Conservation (phyloP, 1,140 invertebrate genomes). For the Cyclargus thomasi region DNA sequence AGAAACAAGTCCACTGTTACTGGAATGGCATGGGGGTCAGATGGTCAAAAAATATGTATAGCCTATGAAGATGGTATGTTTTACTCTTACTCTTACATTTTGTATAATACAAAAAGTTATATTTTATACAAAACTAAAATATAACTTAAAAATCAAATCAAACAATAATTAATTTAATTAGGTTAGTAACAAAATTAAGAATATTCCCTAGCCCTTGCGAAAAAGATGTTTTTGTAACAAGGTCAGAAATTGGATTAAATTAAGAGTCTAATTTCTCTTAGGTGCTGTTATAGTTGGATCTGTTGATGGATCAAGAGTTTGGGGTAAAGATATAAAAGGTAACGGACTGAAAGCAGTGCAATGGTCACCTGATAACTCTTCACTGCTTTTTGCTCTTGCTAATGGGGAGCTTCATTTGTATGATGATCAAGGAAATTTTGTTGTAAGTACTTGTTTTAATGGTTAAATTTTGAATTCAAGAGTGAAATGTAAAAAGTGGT, state of each 20-base stretch:
- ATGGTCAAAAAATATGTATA: constrained; percentile 98
- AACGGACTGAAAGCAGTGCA: constrained; percentile 85
- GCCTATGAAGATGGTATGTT: constrained; percentile 95
- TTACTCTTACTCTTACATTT: too few relatives aligned
- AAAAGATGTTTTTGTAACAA: too few relatives aligned
- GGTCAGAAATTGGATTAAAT: not conserved
- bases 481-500: too few relatives aligned
- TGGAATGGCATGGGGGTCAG: constrained; percentile 96
- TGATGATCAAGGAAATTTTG: constrained; percentile 91
- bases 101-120: too few relatives aligned
- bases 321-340: constrained; percentile 97
- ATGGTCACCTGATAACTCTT: constrained; percentile 96
- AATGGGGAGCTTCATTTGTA: constrained; percentile 96
- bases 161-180: too few relatives aligned
- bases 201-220: too few relatives aligned
- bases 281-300: constrained; percentile 84
- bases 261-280: constrained; percentile 24
- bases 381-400: constrained; percentile 92
- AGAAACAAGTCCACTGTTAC: constrained; percentile 96
- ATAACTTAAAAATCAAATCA: too few relatives aligned
- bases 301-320: constrained; percentile 97
- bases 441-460: constrained; percentile 41
- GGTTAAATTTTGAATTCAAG: too few relatives aligned
- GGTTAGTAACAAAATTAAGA: too few relatives aligned
- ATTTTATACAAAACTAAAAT: too few relatives aligned